These are phyloP conservation scores for Gyps fulvus DNA, from an alignment of 2,113 vertebrate genomes.

Conservation along the genomic window DNA sequence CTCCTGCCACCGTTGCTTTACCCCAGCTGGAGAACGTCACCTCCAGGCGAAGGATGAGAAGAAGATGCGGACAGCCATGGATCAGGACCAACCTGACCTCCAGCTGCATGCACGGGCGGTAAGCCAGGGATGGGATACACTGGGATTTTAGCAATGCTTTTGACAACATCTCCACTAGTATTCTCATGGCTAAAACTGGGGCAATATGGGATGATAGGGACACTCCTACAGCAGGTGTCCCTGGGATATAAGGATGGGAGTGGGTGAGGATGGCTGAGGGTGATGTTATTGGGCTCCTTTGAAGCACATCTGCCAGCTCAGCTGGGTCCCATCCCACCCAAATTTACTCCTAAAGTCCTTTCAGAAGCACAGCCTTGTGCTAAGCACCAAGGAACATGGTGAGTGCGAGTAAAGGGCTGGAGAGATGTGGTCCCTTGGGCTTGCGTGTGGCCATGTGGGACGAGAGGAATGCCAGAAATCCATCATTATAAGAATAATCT, in stretches of 20 bases:
- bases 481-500: not conserved
- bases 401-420: too few relatives aligned
- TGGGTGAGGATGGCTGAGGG: not conserved
- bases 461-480: not conserved
- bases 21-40: not conserved
- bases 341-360: not conserved
- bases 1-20: not conserved
- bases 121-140: not conserved
- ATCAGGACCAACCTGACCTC: not conserved
- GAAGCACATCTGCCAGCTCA: not conserved
- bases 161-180: not conserved
- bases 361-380: not conserved
- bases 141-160: not conserved
- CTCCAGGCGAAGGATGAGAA: not conserved
- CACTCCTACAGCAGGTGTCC: not conserved
- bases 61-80: not conserved
- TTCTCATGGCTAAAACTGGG: accelerated
- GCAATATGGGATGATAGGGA: accelerated
- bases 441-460: not conserved
- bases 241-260: too few relatives aligned
- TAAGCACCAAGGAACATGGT: not conserved
- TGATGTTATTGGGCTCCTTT: too few relatives aligned
- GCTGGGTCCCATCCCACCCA: not conserved
- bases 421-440: too few relatives aligned
- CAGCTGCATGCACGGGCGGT: not conserved